These are phyloP conservation scores for Hydractinia echinata DNA, from an alignment of 30 jellyfish, hydroid and myxozoan genomes.

Conservation along the genomic window DNA sequence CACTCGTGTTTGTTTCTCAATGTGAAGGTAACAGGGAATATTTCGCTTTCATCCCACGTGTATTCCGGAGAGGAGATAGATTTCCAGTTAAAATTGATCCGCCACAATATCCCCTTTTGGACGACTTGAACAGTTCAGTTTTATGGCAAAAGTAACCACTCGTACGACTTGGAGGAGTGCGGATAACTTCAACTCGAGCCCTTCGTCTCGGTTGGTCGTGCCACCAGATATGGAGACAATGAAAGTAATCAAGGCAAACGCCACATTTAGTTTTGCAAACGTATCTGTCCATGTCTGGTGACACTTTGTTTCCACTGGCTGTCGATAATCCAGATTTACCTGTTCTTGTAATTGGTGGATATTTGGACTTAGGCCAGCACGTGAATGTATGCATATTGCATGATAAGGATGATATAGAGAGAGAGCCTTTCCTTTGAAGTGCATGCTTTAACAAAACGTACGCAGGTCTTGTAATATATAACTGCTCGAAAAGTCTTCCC, in stretches of 20 bases:
- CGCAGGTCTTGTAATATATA: slow-evolving; percentile 70
- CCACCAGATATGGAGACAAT: slow-evolving; percentile 76
- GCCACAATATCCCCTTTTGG: slow-evolving; percentile 53
- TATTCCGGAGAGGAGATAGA: slow-evolving; percentile 77
- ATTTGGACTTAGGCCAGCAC: slow-evolving; percentile 60
- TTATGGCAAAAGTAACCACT: slow-evolving; percentile 65
- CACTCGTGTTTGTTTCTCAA: slow-evolving; percentile 63
- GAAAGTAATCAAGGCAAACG: slow-evolving; percentile 44
- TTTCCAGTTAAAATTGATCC: slow-evolving; percentile 67
- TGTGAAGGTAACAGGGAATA: slow-evolving; percentile 39
- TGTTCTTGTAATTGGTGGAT: slow-evolving; percentile 79
- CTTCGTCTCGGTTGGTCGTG: slow-evolving; percentile 49
- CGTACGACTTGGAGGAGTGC: slow-evolving; percentile 1
- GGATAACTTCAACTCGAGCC: background rate
- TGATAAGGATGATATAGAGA: slow-evolving; percentile 31
- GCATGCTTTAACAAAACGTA: slow-evolving; percentile 32
- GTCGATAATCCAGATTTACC: slow-evolving; percentile 62
- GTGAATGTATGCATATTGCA: slow-evolving; percentile 56
- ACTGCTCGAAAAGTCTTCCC: slow-evolving; percentile 44
- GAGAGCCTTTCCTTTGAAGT: slow-evolving; percentile 6
- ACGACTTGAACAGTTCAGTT: slow-evolving; percentile 76
- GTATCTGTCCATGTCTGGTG: slow-evolving; percentile 47
- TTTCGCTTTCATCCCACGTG: slow-evolving; percentile 35
- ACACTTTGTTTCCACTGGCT: slow-evolving; percentile 59
- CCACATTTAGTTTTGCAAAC: slow-evolving; percentile 77